Evolutionary conservation across 1,140 invertebrate species (phyloP).

Genomic region (Drosophila novamexicana): DNA sequence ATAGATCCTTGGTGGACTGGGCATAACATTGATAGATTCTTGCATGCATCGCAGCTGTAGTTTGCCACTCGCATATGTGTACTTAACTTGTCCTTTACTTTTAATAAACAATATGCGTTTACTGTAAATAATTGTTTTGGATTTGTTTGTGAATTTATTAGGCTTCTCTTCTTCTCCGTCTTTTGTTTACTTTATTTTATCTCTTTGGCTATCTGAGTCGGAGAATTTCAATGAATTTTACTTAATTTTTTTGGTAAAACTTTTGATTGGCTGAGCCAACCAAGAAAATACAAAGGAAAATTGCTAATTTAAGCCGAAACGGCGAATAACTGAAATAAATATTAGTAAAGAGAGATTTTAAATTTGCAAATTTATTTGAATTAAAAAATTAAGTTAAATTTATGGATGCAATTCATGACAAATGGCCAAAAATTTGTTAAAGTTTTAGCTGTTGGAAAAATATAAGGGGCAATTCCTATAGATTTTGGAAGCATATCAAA

Average conservation of each 20-base stretch:
- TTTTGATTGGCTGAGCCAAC: constrained; percentile 33
- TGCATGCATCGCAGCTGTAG: constrained; percentile 47
- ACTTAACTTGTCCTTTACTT: constrained; percentile 54
- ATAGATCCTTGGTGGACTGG: not conserved
- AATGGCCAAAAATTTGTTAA: no score
- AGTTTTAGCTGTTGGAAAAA: no score
- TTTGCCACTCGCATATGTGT: constrained; percentile 18
- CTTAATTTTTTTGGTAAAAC: constrained; percentile 21
- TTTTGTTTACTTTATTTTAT: not conserved
- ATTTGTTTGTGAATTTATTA: constrained; percentile 68
- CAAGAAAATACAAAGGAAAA: constrained; percentile 18
- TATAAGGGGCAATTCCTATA: no score
- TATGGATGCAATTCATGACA: no score
- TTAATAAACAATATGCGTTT: constrained; percentile 81
- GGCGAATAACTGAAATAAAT: constrained; percentile 1
- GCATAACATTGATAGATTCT: not conserved
- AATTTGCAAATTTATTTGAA: no score
- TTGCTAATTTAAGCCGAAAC: constrained; percentile 3
- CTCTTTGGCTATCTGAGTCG: not conserved
- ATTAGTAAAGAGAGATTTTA: not conserved
- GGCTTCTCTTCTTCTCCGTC: not conserved
- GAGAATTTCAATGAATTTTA: constrained; percentile 35
- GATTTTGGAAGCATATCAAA: no score
- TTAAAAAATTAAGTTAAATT: no score
- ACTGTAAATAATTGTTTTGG: constrained; percentile 75